Conservation (phyloP, 2,888 invertebrate species). For the Calameuta pallipes region DNA sequence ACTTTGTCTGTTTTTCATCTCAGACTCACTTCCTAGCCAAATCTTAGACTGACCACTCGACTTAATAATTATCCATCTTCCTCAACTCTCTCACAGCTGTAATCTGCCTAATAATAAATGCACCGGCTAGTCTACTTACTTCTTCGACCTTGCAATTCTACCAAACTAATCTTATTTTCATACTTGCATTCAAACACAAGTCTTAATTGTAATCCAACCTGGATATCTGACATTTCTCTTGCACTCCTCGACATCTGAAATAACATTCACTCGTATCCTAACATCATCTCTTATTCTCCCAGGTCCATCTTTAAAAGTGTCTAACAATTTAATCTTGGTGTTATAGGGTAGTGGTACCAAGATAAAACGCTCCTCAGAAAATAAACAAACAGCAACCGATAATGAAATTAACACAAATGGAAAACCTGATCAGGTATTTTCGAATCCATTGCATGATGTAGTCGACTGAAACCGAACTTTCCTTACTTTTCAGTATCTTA, state of each 20-base stretch:
- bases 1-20: constrained; percentile 21
- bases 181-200: not conserved
- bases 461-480: constrained; percentile 29
- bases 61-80: not conserved
- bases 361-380: not conserved
- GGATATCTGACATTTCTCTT: not conserved
- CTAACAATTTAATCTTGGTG: not conserved
- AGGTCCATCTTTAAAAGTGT: not conserved
- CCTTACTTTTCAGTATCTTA: constrained; percentile 35
- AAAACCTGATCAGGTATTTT: constrained; percentile 37
- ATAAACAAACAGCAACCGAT: not conserved
- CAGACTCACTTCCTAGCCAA: constrained; percentile 19
- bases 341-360: not conserved
- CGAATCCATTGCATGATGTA: constrained; percentile 22
- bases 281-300: not conserved
- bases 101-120: constrained; percentile 18
- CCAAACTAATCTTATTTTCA: not conserved
- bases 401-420: constrained; percentile 19
- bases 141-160: constrained; percentile 1
- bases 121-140: constrained; percentile 6
- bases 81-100: constrained; percentile 16
- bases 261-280: not conserved
- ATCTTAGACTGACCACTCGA: constrained; percentile 19
- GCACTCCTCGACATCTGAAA: not conserved
- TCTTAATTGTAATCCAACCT: not conserved